Base-by-base conservation (phyloP, 2,113 vertebrate species). In the Diphyllodes magnificus region DNA sequence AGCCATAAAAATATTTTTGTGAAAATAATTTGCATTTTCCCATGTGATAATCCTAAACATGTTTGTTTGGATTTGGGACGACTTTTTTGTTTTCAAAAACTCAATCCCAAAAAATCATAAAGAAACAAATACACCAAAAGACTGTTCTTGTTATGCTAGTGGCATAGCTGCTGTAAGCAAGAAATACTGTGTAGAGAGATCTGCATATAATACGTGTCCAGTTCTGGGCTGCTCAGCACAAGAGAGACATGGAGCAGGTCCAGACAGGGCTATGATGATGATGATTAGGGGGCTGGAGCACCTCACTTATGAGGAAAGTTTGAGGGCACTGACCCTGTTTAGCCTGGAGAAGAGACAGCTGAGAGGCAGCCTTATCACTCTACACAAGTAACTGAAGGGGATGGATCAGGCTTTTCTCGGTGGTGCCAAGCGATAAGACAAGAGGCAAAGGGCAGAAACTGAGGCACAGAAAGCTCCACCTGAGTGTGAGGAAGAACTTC, bases 351-450 rank as follows among this genome's bases (percentile, higher is more conserved):
- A 86, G 39, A 47, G 8, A 79, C 21, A 45, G 10, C 23, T 14
- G 24, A 47, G 47, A 47, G 15, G 20, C 0, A 0, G 16, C n/a
- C 2, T 47, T 39, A 24, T 45, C 53, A 37, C 14, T 39, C 17
- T 31, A 21, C 5, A 3, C 11, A 40, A 35, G 17, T 47, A 17
- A 21, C 15, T 14, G 40, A 54, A 54, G 40, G 44, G 27, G 10
- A 27, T 37, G 42, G 18, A 33, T 14, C 25, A 28, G 59, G 33
- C 27, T 57, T 18, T 57, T 37, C 14, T 37, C 3, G 1, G 21
- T 15, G 7, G 16, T 64, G 25, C 6, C 21, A 20, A 44, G 7
- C 0, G 0, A 19, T 10, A 50, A 10, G 17, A 44, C 9, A 15
- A 50, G 15, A 50, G 6, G 22, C 7, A 50, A 16, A 0, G 4